Evolutionary conservation across 2,888 invertebrate genomes (phyloP), one percentile per base, ranked within the genome.

Genomic region (Drosophila ezoana): DNA sequence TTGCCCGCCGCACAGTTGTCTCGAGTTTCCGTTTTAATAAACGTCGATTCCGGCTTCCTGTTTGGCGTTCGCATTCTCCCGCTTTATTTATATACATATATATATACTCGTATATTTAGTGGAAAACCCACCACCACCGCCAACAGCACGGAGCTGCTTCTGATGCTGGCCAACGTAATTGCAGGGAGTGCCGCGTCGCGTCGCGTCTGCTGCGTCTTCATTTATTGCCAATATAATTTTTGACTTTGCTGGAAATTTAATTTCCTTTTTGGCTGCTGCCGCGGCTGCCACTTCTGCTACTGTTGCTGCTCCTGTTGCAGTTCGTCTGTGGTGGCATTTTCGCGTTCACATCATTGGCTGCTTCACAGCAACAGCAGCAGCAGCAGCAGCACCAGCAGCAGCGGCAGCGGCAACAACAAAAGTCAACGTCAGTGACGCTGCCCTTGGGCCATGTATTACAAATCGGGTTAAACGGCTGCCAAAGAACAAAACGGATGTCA

Each of bases 11-110:
- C 83, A 77, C 74, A 74, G 77, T 75, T 89, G 88, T 82, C 86
- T 90, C 79, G 69, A 87, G 89, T 87, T 89, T 89, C 89, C 89
- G 90, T 89, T 89, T 89, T 89, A 89, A 89, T 89, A 89, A 89
- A 89, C 86, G 90, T 84, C 84, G 85, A 87, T 87, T 89, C 89
- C 89, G 86, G 86, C 84, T 87, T 90, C 84, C 84, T 86, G 86
- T 89, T 87, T 81, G 76, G 56, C 57, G 52, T 60, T 28, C 78
- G 63, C 72, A 59, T 45, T 35, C 77, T 62, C 28, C 28, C 63
- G 67, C 66, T 16, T 28, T 52, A 38, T 38, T 28, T 33, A 35
- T 28, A 28, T 28, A 28, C 0, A 13, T 4, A 20, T 35, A 16
- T 67, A 48, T 59, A 53, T 61, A 47, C 52, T 51, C 51, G 54